These are phyloP conservation scores for Albula goreensis DNA, from an alignment of 2,113 vertebrate genomes.

Conservation along the genomic window DNA sequence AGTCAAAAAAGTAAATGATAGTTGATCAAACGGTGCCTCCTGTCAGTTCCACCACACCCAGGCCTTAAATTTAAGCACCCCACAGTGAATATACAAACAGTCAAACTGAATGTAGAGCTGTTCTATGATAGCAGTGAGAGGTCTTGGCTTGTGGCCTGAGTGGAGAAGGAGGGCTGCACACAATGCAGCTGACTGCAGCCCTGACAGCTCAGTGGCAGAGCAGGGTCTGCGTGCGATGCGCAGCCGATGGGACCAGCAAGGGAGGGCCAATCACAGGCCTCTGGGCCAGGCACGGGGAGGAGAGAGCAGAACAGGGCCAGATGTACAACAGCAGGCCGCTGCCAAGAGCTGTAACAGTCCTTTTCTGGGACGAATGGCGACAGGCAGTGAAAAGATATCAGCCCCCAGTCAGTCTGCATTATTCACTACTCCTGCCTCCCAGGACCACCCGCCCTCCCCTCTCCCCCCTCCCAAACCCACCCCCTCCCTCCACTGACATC, in stretches of 20 bases:
- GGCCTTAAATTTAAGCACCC: not conserved
- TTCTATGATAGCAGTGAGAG: not conserved
- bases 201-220: not conserved
- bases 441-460: too few relatives aligned
- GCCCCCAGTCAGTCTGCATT: not conserved
- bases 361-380: not conserved
- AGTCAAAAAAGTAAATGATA: not conserved
- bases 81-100: not conserved
- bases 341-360: conserved; percentile 3
- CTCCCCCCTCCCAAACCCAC: too few relatives aligned
- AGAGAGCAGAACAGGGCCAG: conserved; percentile 2
- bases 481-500: not conserved
- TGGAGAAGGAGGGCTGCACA: not conserved
- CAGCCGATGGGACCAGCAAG: not conserved
- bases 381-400: not conserved
- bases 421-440: not conserved
- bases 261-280: not conserved
- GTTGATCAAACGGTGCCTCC: not conserved
- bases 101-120: not conserved
- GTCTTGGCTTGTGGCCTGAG: not conserved
- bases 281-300: not conserved
- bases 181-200: conserved; percentile 49
- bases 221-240: not conserved
- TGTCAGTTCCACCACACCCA: not conserved
- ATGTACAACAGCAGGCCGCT: conserved; percentile 1